Evolutionary conservation across 2,888 invertebrate genomes (phyloP).

Genomic region (Aporophyla nigra): DNA sequence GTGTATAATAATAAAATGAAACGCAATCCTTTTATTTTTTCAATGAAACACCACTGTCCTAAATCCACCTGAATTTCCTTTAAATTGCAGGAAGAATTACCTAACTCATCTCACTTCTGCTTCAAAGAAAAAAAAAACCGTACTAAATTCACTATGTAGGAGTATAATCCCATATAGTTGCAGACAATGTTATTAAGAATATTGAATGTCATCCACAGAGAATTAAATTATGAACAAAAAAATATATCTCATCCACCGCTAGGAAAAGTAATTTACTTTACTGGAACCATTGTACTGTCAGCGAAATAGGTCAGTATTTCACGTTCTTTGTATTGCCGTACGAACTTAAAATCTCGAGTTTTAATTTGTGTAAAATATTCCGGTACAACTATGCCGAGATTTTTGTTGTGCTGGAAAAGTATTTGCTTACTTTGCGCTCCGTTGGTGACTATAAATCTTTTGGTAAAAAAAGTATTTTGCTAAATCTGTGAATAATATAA

Average conservation of each 20-base stretch:
- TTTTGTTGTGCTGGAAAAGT: constrained; percentile 36
- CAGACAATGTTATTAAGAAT: constrained; percentile 55
- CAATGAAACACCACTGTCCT: neutral
- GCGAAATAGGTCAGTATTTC: constrained; percentile 78
- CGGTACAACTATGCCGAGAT: constrained; percentile 32
- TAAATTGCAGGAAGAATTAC: neutral
- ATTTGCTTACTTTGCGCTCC: constrained; percentile 40
- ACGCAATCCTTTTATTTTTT: neutral
- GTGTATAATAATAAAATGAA: too few relatives aligned
- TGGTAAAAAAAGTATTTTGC: neutral
- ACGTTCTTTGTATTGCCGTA: constrained; percentile 62
- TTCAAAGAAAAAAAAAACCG: constrained; percentile 17
- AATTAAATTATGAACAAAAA: constrained; percentile 59
- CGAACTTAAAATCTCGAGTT: constrained; percentile 66
- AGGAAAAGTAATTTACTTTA: constrained; percentile 79
- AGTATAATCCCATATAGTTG: constrained; percentile 37
- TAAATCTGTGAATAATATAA: neutral
- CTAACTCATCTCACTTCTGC: neutral
- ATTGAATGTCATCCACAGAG: constrained; percentile 53
- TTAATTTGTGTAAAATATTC: constrained; percentile 71
- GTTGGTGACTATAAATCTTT: constrained; percentile 10
- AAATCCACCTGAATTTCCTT: neutral
- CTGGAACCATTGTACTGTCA: constrained; percentile 76
- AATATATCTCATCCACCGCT: constrained; percentile 48
- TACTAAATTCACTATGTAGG: neutral